Percentiles rank a stretch among this genome's conserved stretches.
These are phyloP conservation scores for Xenopus borealis DNA, from an alignment of 2,113 vertebrate species.

Conservation along the genomic window DNA sequence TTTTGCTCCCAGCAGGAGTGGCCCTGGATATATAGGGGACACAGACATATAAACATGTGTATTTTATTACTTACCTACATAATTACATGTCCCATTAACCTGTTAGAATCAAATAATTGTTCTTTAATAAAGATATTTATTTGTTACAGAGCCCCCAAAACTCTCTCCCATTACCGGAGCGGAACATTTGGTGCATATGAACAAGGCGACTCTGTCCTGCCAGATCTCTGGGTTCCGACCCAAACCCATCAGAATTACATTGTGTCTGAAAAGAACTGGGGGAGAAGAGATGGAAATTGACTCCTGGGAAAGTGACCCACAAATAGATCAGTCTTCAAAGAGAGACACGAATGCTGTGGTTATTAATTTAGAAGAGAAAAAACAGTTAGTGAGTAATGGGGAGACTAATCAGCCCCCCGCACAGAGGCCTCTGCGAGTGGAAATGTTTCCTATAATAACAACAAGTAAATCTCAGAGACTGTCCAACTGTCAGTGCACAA, in stretches of 20 bases:
- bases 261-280: neutral
- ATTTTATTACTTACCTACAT: too few relatives aligned
- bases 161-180: neutral
- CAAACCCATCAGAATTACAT: conserved; percentile 11
- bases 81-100: too few relatives aligned
- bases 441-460: neutral
- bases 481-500: neutral
- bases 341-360: too few relatives aligned
- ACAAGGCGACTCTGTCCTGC: conserved; percentile 18
- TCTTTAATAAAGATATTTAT: neutral
- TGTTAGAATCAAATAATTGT: too few relatives aligned
- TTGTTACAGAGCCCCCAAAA: conserved; percentile 7
- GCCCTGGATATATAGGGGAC: too few relatives aligned
- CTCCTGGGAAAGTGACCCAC: too few relatives aligned
- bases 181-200: conserved; percentile 8
- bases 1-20: too few relatives aligned
- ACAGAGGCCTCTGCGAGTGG: neutral
- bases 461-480: neutral
- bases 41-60: too few relatives aligned
- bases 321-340: too few relatives aligned
- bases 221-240: conserved; percentile 20
- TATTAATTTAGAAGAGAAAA: too few relatives aligned
- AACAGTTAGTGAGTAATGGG: neutral
- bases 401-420: neutral
- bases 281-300: conserved; percentile 1